Conservation (phyloP, 2,797 vertebrate genomes). For the Sorex maritimensis region DNA sequence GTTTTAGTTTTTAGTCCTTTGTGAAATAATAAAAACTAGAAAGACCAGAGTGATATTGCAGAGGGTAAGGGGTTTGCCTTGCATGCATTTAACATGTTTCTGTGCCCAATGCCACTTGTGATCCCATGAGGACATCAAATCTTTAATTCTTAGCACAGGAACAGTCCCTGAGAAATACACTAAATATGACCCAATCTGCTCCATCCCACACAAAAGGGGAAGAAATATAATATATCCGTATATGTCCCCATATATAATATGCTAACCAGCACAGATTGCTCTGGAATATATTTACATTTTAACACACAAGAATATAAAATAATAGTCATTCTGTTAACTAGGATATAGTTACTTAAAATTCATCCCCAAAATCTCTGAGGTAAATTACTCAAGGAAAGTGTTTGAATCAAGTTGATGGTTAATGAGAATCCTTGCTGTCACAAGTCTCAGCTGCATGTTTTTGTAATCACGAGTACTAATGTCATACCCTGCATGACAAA, state of each 20-base stretch:
- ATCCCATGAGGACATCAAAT: too few relatives aligned
- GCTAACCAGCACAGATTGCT: neutral
- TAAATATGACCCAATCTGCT: too few relatives aligned
- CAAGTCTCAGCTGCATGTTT: conserved; percentile 13
- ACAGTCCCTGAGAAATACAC: too few relatives aligned
- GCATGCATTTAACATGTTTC: too few relatives aligned
- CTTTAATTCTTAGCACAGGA: too few relatives aligned
- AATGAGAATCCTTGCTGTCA: neutral
- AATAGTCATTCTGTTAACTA: conserved; percentile 5
- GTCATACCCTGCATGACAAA: conserved; percentile 38
- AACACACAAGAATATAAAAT: conserved; percentile 11
- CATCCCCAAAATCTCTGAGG: neutral
- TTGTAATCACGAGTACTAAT: neutral
- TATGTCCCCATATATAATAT: neutral
- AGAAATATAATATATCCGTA: neutral
- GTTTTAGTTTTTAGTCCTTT: neutral
- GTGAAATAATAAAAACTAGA: neutral
- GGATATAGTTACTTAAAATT: conserved; percentile 4
- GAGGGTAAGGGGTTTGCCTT: too few relatives aligned
- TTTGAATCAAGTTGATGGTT: conserved; percentile 51
- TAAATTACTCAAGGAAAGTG: conserved; percentile 43
- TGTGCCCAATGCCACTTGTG: too few relatives aligned
- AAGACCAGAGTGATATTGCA: neutral
- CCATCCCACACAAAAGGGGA: too few relatives aligned
- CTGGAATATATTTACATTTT: neutral